These are phyloP conservation scores for Cynoglossus semilaevis DNA, from an alignment of 2,113 vertebrate species.

Conservation along the genomic window DNA sequence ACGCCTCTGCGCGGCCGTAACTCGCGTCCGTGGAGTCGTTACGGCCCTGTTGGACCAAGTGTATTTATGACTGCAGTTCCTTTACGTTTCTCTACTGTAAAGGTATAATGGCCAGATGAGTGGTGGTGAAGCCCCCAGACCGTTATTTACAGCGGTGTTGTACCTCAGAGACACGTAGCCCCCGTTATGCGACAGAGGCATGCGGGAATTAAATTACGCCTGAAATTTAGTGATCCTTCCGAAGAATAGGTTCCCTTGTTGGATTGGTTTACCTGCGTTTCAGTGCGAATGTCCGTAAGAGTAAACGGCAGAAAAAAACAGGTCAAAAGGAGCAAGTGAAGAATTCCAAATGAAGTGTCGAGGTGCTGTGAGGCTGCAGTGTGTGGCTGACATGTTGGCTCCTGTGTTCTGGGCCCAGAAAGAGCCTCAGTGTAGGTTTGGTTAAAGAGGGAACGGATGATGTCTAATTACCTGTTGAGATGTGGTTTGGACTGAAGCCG, in stretches of 20 bases:
- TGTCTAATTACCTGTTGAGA: conserved; percentile 67
- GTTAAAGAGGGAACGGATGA: conserved; percentile 35
- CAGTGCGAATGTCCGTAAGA: conserved; percentile 48
- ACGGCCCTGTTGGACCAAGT: conserved; percentile 37
- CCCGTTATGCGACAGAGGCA: conserved; percentile 63
- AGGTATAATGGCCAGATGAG: conserved; percentile 58
- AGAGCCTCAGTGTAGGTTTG: conserved; percentile 36
- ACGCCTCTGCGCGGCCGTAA: conserved; percentile 34
- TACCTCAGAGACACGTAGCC: conserved; percentile 60
- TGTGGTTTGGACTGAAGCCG: conserved; percentile 63
- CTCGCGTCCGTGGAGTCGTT: conserved; percentile 52
- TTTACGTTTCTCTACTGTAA: conserved; percentile 67
- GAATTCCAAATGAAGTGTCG: conserved; percentile 45
- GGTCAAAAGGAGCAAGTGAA: conserved; percentile 49
- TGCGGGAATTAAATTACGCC: conserved; percentile 72
- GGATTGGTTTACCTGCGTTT: conserved; percentile 65
- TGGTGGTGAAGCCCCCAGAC: conserved; percentile 36
- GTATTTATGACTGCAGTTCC: conserved; percentile 58
- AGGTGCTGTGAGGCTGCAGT: conserved; percentile 44
- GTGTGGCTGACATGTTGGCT: conserved; percentile 52
- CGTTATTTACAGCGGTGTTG: conserved; percentile 70
- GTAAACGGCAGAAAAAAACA: conserved; percentile 59
- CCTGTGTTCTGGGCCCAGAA: conserved; percentile 37
- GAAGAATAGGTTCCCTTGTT: conserved; percentile 74
- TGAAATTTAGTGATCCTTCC: conserved; percentile 71